phyloP scores from a whole-genome alignment of 2,113 vertebrate genomes.

The Bos taurus region ARS-UCD2.0 NC_037340.1:69408501-69409000 shows the following conservation, averaged over 20 bases:
- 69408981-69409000: not conserved
- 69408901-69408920: not conserved
- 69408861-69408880: not conserved
- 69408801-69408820: not conserved
- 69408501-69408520: not conserved
- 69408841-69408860: not conserved
- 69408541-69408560: not conserved
- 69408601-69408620: not conserved
- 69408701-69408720: not conserved
- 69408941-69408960: too few species aligned
- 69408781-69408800: too few species aligned
- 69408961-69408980: not conserved
- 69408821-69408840: not conserved
- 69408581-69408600: not conserved
- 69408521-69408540: not conserved
- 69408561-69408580: not conserved
- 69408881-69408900: not conserved
- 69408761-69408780: not conserved
- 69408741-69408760: not conserved
- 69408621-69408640: not conserved
- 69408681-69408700: not conserved
- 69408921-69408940: not conserved
- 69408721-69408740: not conserved
- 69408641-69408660: rapidly evolving
- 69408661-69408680: not conserved